Base-by-base conservation (phyloP, 2,888 invertebrate species). In the Phrixothrix hirtus region DNA sequence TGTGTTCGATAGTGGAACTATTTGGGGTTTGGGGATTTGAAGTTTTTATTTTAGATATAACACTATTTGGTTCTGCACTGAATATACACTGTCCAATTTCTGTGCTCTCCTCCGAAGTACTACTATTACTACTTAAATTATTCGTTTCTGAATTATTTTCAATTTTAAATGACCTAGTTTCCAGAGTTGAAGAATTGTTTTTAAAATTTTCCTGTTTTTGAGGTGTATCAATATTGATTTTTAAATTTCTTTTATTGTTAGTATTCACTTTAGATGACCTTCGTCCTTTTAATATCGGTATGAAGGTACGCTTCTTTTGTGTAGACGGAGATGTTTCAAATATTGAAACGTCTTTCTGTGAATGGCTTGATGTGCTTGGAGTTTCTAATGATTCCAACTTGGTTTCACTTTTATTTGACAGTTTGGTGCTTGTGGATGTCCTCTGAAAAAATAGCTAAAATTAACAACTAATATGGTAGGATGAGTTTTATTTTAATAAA, bases 281-380 rank as follows among this genome's bases (percentile, higher is more conserved):
- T 26, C 39, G 48, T n/a, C 32, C 30, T 25, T 47, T 55, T 16
- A 44, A 27, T 37, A 51, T 27, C 16, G 55, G 55, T 32, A 55
- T 52, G 29, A 54, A 51, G 53, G 50, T 52, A 50, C 26, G 32
- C 35, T 39, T 39, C 47, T 58, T 59, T 53, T 43, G 60, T 63
- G 30, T 60, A 7, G 4, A 49, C n/a, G 55, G 30, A 17, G 62
- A 46, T 16, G 60, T 57, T 25, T 56, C 55, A 11, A 62, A 59
- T n/a, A 55, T 53, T 7, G 56, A 21, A 38, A 62, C 50, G 51
- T 64, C 62, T 45, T 60, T 60, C 46, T 66, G 62, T 16, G 66
- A 66, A 43, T 56, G 64, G n/a, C 66, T 57, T 27, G 65, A 60
- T 12, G 55, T 48, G 12, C 55, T 46, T 31, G 41, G 51, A 31